Base-by-base conservation (phyloP, 2,113 vertebrate genomes). In the Phalacrocorax brasilianus region DNA sequence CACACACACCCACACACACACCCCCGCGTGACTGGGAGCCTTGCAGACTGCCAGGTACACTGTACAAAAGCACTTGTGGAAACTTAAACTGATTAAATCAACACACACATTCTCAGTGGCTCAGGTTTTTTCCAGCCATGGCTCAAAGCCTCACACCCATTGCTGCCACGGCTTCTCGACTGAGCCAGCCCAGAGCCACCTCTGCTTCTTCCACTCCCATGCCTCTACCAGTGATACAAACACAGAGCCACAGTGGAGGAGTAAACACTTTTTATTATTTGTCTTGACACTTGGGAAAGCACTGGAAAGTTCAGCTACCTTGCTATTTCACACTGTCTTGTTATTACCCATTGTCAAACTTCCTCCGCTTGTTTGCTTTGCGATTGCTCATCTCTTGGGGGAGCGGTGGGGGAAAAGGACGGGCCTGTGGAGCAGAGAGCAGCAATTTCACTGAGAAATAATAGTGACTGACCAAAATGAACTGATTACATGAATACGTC, bases 371-470 rank as follows among this genome's bases (percentile, higher is more conserved):
- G 35, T 93, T 97, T 84, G 78, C 49, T 81, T 95, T 85, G 44
- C 72, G 86, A 90, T 96, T 93, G 89, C 81, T 97, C 65, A 88
- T 85, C 93, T 53, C 88, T 23, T 13, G 7, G 79, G 84, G 70
- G 44, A 95, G 32, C 5, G 5, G 42, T 0, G 1, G 17, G 52
- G 47, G 63, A 70, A 71, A 59, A 72, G 77, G 62, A 75, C 1
- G 12, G 81, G 74, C 56, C 66, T 8, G 4, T 3, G 4, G 94
- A 90, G 53, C 42, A 88, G 76, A 88, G 44, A 93, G 75, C 73
- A 80, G 59, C 63, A 91, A 73, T 96, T 92, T 95, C 88, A 32
- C 49, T 6, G 16, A 78, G 82, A 95, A 97, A 94, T 73, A 97
- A 89, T 44, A 91, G 71, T 52, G 93, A 73, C 75, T 5, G 2